Percentiles rank a stretch among this genome's conserved stretches.
phyloP scores from a whole-genome alignment of 2,888 invertebrate genomes.

The Junonia oenone region DNA sequence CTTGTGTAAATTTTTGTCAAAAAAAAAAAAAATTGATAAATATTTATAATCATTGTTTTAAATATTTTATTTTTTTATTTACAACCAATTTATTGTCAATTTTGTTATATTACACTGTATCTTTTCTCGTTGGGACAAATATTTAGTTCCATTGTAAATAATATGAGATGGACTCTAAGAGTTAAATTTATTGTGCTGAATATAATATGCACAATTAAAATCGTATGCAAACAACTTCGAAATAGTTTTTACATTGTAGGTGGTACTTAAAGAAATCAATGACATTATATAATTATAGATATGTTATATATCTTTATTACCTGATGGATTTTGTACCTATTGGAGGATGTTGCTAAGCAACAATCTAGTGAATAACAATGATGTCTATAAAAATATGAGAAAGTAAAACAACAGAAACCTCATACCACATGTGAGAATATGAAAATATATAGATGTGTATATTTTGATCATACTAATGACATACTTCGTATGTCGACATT shows the following conservation, averaged over 20 bases:
- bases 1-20: not conserved
- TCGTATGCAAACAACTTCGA: not conserved
- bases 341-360: no score
- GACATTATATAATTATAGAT: no score
- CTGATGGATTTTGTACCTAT: no score
- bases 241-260: not conserved
- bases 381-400: no score
- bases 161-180: constrained; percentile 1
- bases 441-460: no score
- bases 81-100: not conserved
- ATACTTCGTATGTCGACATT: no score
- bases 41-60: not conserved
- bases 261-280: not conserved
- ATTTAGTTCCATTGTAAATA: constrained; percentile 7
- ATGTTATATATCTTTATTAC: no score
- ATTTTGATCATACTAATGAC: no score
- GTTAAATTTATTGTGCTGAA: not conserved
- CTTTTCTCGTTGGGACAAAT: constrained; percentile 1
- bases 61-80: not conserved
- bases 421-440: no score
- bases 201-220: constrained; percentile 16
- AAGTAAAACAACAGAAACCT: no score
- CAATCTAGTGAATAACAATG: no score
- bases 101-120: constrained; percentile 2
- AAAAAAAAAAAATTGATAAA: not conserved